Conservation (phyloP, 2,888 invertebrate species). For the Drosophila parthenogenetica region DNA sequence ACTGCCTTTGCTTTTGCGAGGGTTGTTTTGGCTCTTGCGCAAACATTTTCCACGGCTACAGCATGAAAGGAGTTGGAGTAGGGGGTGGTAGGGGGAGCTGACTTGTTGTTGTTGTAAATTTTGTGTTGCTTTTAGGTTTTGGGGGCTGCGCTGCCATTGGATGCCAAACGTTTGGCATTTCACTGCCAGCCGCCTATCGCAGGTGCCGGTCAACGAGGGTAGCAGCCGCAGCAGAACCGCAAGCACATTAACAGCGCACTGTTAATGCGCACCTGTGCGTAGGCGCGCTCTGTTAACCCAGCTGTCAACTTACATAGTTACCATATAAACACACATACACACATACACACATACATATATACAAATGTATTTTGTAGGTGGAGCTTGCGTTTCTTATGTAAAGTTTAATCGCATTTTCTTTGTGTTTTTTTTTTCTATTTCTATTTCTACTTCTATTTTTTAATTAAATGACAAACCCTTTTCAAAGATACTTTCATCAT, state of each 20-base stretch:
- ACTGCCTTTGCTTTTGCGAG: slow-evolving; percentile 42
- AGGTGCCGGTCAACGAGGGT: slow-evolving; percentile 72
- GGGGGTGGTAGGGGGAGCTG: slow-evolving; percentile 25
- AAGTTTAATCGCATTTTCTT: slow-evolving; percentile 24
- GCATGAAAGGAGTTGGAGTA: not conserved
- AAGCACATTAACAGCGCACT: slow-evolving; percentile 51
- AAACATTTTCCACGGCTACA: slow-evolving; percentile 32
- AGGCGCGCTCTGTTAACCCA: slow-evolving; percentile 61
- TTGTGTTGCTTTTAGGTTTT: slow-evolving; percentile 29
- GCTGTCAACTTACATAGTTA: slow-evolving; percentile 8
- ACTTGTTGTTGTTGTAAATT: slow-evolving; percentile 42
- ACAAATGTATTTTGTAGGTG: slow-evolving; percentile 54
- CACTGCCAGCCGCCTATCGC: slow-evolving; percentile 74
- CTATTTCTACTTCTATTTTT: slow-evolving; percentile 1
- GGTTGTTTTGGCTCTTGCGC: slow-evolving; percentile 76
- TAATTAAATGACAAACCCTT: slow-evolving; percentile 65
- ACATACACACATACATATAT: not conserved
- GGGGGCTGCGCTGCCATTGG: slow-evolving; percentile 70
- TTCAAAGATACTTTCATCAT: slow-evolving; percentile 44
- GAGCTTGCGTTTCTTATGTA: slow-evolving; percentile 48
- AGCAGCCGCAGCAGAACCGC: slow-evolving; percentile 36
- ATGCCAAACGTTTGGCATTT: slow-evolving; percentile 48
- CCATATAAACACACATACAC: not conserved
- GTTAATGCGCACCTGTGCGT: slow-evolving; percentile 66
- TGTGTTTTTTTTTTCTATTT: slow-evolving; percentile 6